Base-by-base conservation (phyloP, 2,888 invertebrate species). In the Atethmia centrago region DNA sequence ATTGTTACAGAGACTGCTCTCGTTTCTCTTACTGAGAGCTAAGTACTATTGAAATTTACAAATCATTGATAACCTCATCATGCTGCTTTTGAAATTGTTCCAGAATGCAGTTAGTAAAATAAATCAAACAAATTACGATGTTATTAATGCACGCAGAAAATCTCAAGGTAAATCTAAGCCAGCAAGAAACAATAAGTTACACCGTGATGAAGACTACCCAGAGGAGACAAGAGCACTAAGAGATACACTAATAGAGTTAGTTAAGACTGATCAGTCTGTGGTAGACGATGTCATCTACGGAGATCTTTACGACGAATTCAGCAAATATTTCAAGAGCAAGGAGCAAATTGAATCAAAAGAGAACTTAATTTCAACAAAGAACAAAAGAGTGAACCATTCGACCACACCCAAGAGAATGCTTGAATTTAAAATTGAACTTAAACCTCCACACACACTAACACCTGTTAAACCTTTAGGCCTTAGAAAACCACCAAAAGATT, bases 221-320 rank as follows among this genome's bases (percentile, higher is more conserved):
- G 58, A 79, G 1, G 67, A 80, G 16, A 51, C 31, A 7, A 73
- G 9, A 28, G n/a, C 14, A 12, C 45, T 79, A 12, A 71, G 36
- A 59, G 61, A 79, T 3, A 55, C 58, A 56, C 55, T 81, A 3
- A 8, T 19, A 19, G 67, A 71, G 28, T 45, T 81, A 64, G 12
- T 64, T 14, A 47, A 56, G 9, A 42, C 55, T 1, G 49, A 83
- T 36, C 31, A 45, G 25, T 12, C 28, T 12, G 1, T 58, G 19
- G 16, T 69, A 65, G 25, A 69, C 16, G 84, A 83, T 9, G n/a
- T 74, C 36, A 53, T 83, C 14, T 79, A 82, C 14, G 65, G 59
- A 45, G 80, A 81, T 21, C 2, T 56, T 28, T 58, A 62, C 12
- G 75, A 71, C 0, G 67, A 83, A 1, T 65, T 83, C 12, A 64